Conservation (phyloP, 2,888 invertebrate genomes). For the Sericinus montela region DNA sequence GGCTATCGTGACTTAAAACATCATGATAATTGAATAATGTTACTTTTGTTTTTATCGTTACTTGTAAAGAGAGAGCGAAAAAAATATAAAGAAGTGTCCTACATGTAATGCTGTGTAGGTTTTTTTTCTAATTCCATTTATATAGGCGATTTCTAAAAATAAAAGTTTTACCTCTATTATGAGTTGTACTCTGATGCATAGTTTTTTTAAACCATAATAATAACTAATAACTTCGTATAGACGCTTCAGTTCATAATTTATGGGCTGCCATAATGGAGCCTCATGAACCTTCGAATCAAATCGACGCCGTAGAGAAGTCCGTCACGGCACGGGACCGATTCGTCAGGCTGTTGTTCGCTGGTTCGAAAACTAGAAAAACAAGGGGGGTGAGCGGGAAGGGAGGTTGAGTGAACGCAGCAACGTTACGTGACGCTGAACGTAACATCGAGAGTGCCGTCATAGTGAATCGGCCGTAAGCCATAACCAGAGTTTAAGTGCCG, state of each 20-base stretch:
- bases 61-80: too few species aligned
- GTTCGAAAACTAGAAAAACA: constrained; percentile 40
- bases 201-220: too few species aligned
- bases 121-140: too few species aligned
- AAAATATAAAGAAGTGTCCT: too few species aligned
- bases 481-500: constrained; percentile 47
- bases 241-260: neutral
- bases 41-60: too few species aligned
- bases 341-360: constrained; percentile 46
- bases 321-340: constrained; percentile 56
- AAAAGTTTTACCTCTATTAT: too few species aligned
- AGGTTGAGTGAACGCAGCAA: constrained; percentile 50
- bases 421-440: constrained; percentile 59
- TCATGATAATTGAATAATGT: too few species aligned
- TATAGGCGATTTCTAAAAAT: too few species aligned
- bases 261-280: constrained; percentile 42
- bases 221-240: too few species aligned
- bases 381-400: constrained; percentile 27
- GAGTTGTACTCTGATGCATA: too few species aligned
- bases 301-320: constrained; percentile 32
- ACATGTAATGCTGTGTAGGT: too few species aligned
- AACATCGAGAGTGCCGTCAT: constrained; percentile 56
- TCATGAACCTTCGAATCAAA: constrained; percentile 35
- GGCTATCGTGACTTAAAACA: too few species aligned
- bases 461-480: constrained; percentile 64